Conservation (phyloP, 2,113 vertebrate species). For the Geothlypis trichas region DNA sequence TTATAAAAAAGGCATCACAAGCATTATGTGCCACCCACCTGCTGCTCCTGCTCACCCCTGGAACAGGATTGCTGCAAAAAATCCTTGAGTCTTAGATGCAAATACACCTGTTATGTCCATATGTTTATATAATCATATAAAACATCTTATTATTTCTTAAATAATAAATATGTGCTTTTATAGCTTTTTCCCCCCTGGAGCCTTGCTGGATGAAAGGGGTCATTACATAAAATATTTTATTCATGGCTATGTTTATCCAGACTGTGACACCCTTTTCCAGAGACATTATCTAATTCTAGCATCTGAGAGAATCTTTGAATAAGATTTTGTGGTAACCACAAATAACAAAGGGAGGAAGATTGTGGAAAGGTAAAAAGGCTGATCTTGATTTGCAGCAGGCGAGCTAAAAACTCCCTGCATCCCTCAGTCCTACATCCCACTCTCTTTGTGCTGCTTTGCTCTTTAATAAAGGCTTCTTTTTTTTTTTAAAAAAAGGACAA, state of each 20-base stretch:
- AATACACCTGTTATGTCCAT: not conserved
- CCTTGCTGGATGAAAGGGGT: not conserved
- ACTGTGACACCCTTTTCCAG: not conserved
- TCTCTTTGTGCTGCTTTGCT: not conserved
- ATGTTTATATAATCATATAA: not conserved
- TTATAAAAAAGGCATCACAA: not conserved
- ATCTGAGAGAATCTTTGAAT: not conserved
- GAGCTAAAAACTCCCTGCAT: not conserved
- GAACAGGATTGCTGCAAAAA: not conserved
- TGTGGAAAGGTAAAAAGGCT: slow-evolving; percentile 22
- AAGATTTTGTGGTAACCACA: not conserved
- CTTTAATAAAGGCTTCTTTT: not conserved
- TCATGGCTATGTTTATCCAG: not conserved
- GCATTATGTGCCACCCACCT: rapidly evolving
- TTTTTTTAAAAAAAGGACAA: not conserved
- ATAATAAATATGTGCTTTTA: not conserved
- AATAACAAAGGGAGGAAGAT: slow-evolving; percentile 4
- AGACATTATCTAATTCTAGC: not conserved
- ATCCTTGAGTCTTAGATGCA: not conserved
- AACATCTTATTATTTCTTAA: not conserved
- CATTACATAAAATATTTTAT: not conserved
- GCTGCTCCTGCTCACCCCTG: not conserved
- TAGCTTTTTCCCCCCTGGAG: not conserved
- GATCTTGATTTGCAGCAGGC: slow-evolving; percentile 18
- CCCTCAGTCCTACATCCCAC: not conserved